Conservation (phyloP, 2,113 vertebrate species). For the Elephas maximus region DNA sequence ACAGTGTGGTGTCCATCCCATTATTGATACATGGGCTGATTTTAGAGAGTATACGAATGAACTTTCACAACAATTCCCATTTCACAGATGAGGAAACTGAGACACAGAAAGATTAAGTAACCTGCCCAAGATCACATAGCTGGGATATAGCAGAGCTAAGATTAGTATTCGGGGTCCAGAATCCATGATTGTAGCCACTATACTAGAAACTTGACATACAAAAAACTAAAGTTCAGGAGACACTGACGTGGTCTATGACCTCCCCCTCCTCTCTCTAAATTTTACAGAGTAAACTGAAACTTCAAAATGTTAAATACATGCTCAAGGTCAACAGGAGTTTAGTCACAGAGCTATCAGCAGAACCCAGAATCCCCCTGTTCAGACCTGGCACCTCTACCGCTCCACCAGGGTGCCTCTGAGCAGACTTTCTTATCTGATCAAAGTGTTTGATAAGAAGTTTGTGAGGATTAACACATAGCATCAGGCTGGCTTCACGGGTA, state of each 20-base stretch:
- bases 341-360: background rate
- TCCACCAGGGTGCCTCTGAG: background rate
- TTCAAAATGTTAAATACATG: background rate
- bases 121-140: background rate
- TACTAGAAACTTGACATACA: background rate
- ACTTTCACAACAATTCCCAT: background rate
- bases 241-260: too few species aligned
- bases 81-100: background rate
- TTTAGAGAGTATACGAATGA: slow-evolving; percentile 15
- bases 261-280: background rate
- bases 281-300: background rate
- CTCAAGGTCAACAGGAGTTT: background rate
- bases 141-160: background rate
- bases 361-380: background rate
- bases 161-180: background rate
- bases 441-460: background rate
- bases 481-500: background rate
- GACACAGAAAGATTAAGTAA: background rate
- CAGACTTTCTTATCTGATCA: background rate
- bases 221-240: background rate
- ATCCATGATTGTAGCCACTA: background rate
- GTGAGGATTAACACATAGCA: background rate
- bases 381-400: background rate
- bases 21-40: background rate
- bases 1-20: background rate